A percentile compares a stretch with the other conserved stretches of the same genome.
Evolutionary conservation across 2,888 invertebrate genomes (phyloP).

Genomic region (Congeria kusceri): DNA sequence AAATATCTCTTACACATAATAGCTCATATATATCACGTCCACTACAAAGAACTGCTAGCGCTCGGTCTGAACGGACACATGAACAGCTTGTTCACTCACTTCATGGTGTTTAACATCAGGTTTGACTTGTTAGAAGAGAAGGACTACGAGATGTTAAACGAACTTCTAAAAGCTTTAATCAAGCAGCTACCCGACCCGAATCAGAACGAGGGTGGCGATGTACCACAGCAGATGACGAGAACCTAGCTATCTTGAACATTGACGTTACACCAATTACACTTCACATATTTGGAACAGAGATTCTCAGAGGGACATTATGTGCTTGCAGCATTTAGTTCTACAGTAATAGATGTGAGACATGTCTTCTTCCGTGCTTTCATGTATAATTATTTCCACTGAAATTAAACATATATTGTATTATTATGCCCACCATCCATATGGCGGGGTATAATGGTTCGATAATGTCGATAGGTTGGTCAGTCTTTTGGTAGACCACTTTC

Average conservation of each 20-base stretch:
- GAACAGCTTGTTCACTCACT: conserved; percentile 98
- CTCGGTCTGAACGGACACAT: conserved; percentile 98
- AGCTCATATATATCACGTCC: conserved; percentile 98
- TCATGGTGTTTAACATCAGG: conserved; percentile 93
- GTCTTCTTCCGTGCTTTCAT: too few species aligned
- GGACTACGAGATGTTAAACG: conserved; percentile 97
- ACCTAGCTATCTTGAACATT: conserved; percentile 49
- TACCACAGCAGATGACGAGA: conserved; percentile 54
- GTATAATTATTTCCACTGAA: too few species aligned
- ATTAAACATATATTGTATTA: too few species aligned
- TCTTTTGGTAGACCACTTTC: too few species aligned
- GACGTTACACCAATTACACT: not conserved
- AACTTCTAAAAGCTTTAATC: conserved; percentile 87
- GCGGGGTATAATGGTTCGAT: too few species aligned
- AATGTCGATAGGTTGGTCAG: too few species aligned
- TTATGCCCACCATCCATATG: too few species aligned
- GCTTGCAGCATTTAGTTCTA: too few species aligned
- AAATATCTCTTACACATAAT: conserved; percentile 98
- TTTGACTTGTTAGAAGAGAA: conserved; percentile 97
- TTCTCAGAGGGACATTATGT: too few species aligned
- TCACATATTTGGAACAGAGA: too few species aligned
- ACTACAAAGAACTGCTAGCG: conserved; percentile 97
- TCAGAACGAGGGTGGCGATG: conserved; percentile 73
- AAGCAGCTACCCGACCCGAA: conserved; percentile 78
- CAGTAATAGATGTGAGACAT: too few species aligned